Conservation (phyloP, 1,140 invertebrate species). For the Adelges cooleyi region DNA sequence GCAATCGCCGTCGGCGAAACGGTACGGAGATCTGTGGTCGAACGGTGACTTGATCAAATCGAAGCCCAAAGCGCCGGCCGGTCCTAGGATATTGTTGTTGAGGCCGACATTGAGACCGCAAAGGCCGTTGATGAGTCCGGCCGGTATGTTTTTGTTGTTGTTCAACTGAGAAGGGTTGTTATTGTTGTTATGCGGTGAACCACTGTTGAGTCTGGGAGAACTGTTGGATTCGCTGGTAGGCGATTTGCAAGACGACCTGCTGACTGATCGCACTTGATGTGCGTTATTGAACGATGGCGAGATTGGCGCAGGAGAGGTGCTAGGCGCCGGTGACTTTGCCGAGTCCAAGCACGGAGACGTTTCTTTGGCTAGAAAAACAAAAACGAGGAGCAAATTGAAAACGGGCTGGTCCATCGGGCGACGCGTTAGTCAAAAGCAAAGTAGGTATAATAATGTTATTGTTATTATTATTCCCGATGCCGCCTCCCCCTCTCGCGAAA, state of each 20-base stretch:
- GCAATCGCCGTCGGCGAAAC: conserved; percentile 64
- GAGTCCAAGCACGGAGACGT: conserved; percentile 31
- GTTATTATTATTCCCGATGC: background rate
- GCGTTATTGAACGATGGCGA: conserved; percentile 32
- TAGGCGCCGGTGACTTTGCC: conserved; percentile 36
- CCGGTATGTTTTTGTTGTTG: conserved; percentile 41
- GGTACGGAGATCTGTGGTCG: conserved; percentile 57
- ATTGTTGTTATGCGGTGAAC: conserved; percentile 33
- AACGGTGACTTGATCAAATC: conserved; percentile 53
- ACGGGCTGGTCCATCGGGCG: background rate
- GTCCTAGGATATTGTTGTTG: conserved; percentile 37
- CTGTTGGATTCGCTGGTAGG: conserved; percentile 42
- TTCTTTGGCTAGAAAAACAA: conserved; percentile 29
- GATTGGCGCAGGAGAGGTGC: conserved; percentile 38
- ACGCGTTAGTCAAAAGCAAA: background rate
- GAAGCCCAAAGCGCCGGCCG: conserved; percentile 32
- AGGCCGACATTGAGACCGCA: conserved; percentile 40
- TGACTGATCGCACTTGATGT: conserved; percentile 29
- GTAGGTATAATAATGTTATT: background rate
- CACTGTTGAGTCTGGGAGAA: conserved; percentile 38
- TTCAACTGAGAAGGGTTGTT: conserved; percentile 32
- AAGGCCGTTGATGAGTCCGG: conserved; percentile 35
- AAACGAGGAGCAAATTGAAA: background rate
- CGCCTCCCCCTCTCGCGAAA: conserved; percentile 25
- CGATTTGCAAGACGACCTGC: conserved; percentile 41